phyloP scores from a whole-genome alignment of 1,140 invertebrate genomes.

The Trigoniulus corallinus region DNA sequence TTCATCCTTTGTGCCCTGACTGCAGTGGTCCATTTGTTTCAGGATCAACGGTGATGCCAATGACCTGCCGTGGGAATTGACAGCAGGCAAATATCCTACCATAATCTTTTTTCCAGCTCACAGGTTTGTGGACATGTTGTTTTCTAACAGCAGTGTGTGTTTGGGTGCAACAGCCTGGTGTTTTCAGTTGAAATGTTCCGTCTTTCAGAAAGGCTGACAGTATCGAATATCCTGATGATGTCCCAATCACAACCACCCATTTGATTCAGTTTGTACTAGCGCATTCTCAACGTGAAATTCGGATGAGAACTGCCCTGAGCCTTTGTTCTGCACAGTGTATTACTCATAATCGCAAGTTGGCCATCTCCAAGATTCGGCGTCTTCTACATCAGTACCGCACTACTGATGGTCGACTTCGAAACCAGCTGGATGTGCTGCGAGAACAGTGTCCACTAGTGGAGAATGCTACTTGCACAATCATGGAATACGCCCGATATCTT shows the following conservation, averaged over 20 bases:
- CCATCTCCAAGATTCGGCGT: not conserved
- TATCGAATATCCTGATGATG: conserved; percentile 41
- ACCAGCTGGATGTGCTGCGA: not conserved
- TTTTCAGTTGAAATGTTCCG: not conserved
- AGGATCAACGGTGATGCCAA: conserved; percentile 58
- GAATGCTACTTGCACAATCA: not conserved
- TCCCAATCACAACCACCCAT: conserved; percentile 45
- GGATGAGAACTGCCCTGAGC: conserved; percentile 24
- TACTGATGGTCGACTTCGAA: not conserved
- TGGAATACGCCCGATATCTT: not conserved
- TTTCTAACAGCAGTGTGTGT: not conserved
- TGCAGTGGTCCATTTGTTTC: conserved; percentile 10
- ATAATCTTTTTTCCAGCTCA: conserved; percentile 51
- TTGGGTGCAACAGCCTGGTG: not conserved
- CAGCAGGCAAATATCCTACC: conserved; percentile 50
- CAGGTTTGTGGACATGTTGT: conserved; percentile 28
- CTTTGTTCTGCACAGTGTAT: not conserved
- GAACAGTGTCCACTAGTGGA: not conserved
- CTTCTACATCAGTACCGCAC: not conserved
- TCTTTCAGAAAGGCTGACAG: conserved; percentile 51
- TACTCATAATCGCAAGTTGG: not conserved
- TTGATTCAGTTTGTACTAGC: conserved; percentile 52
- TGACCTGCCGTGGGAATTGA: conserved; percentile 64
- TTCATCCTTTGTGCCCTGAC: too few species aligned
- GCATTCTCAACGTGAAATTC: conserved; percentile 33